These are phyloP conservation scores for Cataglyphis hispanica DNA, from an alignment of 1,140 invertebrate genomes.

Conservation along the genomic window DNA sequence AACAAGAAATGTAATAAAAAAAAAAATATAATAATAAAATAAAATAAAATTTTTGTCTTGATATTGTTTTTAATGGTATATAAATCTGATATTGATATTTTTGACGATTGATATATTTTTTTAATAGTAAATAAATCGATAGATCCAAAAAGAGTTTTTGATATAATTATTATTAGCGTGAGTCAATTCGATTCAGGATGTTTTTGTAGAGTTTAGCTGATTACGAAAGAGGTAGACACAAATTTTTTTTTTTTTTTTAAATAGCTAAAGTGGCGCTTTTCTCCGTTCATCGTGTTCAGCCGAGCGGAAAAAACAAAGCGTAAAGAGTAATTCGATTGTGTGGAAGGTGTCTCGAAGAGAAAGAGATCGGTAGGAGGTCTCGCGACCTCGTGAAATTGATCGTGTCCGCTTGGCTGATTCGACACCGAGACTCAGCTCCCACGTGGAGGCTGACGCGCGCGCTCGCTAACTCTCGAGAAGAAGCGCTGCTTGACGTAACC, in stretches of 20 bases:
- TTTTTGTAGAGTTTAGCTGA: conserved; percentile 1
- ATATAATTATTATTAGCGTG: neutral
- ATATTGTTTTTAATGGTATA: neutral
- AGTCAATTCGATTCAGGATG: conserved; percentile 4
- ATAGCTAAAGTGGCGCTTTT: conserved; percentile 63
- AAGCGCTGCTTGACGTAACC: conserved; percentile 55
- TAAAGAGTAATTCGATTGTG: conserved; percentile 49
- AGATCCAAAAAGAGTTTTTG: neutral
- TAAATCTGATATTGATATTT: too few species aligned
- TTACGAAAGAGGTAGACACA: conserved; percentile 35
- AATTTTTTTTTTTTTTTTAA: conserved; percentile 37
- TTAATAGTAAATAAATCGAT: neutral
- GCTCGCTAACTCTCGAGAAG: neutral
- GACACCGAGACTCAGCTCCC: conserved; percentile 13
- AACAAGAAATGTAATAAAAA: too few species aligned
- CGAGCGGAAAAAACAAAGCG: conserved; percentile 62
- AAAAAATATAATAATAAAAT: neutral
- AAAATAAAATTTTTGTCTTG: neutral
- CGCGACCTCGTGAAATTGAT: conserved; percentile 70
- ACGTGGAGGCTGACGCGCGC: neutral
- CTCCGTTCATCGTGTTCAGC: conserved; percentile 43
- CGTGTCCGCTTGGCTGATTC: conserved; percentile 52
- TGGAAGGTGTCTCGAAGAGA: conserved; percentile 44
- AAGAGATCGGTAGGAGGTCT: conserved; percentile 28
- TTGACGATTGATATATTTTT: too few species aligned